A percentile compares a stretch with the other conserved stretches of the same genome.
phyloP scores from a whole-genome alignment of 2,888 invertebrate species.

The Hipparchia sbordonii region DNA sequence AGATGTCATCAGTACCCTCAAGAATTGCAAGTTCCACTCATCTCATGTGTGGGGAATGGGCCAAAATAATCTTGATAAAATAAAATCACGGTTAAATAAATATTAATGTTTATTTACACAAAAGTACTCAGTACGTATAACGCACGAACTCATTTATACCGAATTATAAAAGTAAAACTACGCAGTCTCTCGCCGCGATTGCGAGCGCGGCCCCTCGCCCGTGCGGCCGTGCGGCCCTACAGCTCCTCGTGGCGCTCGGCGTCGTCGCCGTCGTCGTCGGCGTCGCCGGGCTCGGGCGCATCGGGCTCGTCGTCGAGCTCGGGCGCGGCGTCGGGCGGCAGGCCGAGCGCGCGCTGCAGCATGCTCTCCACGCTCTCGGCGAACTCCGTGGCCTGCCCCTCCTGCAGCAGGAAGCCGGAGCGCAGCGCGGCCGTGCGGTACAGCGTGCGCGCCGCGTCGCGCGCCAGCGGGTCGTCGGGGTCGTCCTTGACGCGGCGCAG shows the following conservation, averaged over 20 bases:
- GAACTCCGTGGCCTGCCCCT: slow-evolving; percentile 87
- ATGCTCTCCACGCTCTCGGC: slow-evolving; percentile 95
- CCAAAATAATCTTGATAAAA: not conserved
- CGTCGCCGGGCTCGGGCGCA: slow-evolving; percentile 38
- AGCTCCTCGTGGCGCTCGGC: slow-evolving; percentile 62
- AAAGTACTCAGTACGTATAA: slow-evolving; percentile 29
- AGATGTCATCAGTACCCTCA: no score
- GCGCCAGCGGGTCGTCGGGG: slow-evolving; percentile 89
- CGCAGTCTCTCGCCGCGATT: slow-evolving; percentile 34
- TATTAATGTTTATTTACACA: slow-evolving; percentile 43
- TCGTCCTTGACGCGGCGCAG: slow-evolving; percentile 91
- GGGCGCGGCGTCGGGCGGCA: slow-evolving; percentile 87
- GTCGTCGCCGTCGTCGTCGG: slow-evolving; percentile 37
- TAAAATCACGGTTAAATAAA: slow-evolving; percentile 34
- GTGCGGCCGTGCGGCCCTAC: slow-evolving; percentile 40
- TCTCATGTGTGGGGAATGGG: not conserved
- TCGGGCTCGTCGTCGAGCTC: slow-evolving; percentile 46
- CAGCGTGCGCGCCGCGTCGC: slow-evolving; percentile 93
- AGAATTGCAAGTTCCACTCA: no score
- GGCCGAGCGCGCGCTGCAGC: slow-evolving; percentile 91
- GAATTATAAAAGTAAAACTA: no score
- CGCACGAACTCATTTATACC: slow-evolving; percentile 27
- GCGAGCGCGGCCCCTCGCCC: slow-evolving; percentile 13
- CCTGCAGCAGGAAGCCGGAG: slow-evolving; percentile 94
- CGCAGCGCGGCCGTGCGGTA: slow-evolving; percentile 94